Evolutionary conservation across 2,113 vertebrate genomes (phyloP), one percentile per base, ranked within the genome.

Genomic region (Neoarius graeffei): DNA sequence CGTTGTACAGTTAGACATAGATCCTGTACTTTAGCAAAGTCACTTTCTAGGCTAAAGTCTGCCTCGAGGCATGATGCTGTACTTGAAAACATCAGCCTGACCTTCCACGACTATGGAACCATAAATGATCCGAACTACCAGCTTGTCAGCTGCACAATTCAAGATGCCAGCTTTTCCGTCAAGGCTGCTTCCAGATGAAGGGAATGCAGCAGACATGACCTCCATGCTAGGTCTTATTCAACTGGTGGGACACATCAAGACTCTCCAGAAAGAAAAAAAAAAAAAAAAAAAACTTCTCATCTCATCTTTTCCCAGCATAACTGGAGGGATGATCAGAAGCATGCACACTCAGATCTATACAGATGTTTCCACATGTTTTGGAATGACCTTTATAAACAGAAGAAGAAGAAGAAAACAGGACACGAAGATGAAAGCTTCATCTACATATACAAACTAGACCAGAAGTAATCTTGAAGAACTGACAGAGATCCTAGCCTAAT

Each of bases 191-290:
- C 25, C 2, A 60, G 56, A 74, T 48, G 13, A 76, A 62, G 71
- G 54, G 85, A 86, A 81, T 81, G 77, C 77, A 87, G 77, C 64
- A 71, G 50, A 27, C 77, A 80, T 80, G 87, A 88, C 87, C 87
- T 88, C 87, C 62, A 88, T 13, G 42, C 42, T 42, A 42, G 42
- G 60, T 84, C 87, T 88, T 82, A 88, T 84, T 88, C 87, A 88
- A 88, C 87, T 85, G 74, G 87, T 88, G 71, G 30, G 84, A 48
- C 62, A 60, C 20, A 85, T 42, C 42, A 42, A 42, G 1, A 35
- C 48, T 19, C 48, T 25, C 81, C 67, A 59, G 13, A 73, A 74
- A 76, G 30, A 35, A 35, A 35, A n/a, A n/a, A n/a, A n/a, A n/a
- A 42, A 42, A 42, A 42, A 42, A 42, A 4, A 4, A 42, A 4